phyloP scores from a whole-genome alignment of 2,797 vertebrate species.

The Rhinogobio ventralis region DNA sequence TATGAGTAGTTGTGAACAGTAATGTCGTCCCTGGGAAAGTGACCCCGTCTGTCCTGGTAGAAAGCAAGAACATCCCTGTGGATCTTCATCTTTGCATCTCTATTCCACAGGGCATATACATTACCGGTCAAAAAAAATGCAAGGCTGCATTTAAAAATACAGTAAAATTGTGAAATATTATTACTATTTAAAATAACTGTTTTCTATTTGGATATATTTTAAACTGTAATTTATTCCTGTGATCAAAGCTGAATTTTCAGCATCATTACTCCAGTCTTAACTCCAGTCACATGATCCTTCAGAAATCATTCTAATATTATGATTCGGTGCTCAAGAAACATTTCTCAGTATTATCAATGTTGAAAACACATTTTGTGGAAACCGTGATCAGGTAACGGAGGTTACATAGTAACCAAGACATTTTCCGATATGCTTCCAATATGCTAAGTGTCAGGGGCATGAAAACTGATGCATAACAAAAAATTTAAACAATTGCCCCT shows the following conservation, averaged over 20 bases:
- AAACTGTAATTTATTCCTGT: background rate
- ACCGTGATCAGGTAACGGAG: too few relatives aligned
- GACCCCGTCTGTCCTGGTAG: conserved; percentile 58
- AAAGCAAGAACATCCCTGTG: conserved; percentile 47
- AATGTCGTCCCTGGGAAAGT: conserved; percentile 55
- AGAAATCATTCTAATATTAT: background rate
- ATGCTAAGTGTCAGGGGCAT: background rate
- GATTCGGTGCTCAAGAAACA: background rate
- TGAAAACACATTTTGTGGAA: background rate
- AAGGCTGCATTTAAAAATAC: background rate
- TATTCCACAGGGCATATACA: conserved; percentile 7
- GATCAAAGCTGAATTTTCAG: background rate
- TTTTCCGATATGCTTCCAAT: too few relatives aligned
- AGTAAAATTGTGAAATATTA: background rate
- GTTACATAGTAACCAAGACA: too few relatives aligned
- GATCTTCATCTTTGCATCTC: conserved; percentile 1
- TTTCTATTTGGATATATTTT: background rate
- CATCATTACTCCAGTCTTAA: background rate
- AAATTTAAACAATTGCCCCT: background rate
- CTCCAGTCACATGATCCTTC: background rate
- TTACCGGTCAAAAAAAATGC: too few relatives aligned
- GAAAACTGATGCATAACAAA: background rate
- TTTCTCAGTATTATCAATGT: background rate
- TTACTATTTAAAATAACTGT: background rate
- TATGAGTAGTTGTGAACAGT: conserved; percentile 3